Evolutionary conservation across 2,888 invertebrate genomes (phyloP), one percentile per base, ranked within the genome.

Genomic region (Acleris literana): DNA sequence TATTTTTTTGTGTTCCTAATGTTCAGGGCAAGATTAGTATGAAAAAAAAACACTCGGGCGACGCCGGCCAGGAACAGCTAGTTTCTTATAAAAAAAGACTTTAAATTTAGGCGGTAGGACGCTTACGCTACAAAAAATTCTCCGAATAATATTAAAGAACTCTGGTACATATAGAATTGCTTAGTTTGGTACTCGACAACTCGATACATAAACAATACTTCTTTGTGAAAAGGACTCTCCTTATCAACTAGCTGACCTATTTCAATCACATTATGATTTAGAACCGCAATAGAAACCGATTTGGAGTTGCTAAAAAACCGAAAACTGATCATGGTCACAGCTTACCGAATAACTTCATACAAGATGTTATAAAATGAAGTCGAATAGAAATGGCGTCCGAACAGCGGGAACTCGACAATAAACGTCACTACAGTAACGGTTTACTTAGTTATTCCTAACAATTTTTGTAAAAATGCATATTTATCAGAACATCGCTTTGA

Each of bases 371-470:
- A 25, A n/a, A 33, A 22, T 46, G 39, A 57, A 66, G 33, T 66
- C 46, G 66, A 62, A 66, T 62, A 66, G 52, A 66, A 53, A 66
- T 43, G 56, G 44, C 60, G 22, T 52, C 39, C 18, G 57, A 52
- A 48, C 48, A 62, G 52, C 66, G 48, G 62, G 52, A 57, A 17
- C 22, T 25, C 22, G 39, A 48, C 62, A 62, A 53, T 66, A 62
- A 66, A 57, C 17, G 56, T 61, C 61, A 33, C 17, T 56, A 33
- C 44, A 39, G 18, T 57, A 62, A 57, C 62, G 56, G 66, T 48
- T 20, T 53, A 11, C 44, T 18, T 18, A 18, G 33, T 33, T n/a
- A 56, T 55, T 43, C 3, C 13, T 39, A 13, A 13, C 3, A 2
- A 6, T 62, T 48, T 57, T 46, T 46, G 22, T 9, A 9, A 52